phyloP scores from a whole-genome alignment of 37 sponge, comb jelly and placozoan genomes.

The Theonella swinhoei region DNA sequence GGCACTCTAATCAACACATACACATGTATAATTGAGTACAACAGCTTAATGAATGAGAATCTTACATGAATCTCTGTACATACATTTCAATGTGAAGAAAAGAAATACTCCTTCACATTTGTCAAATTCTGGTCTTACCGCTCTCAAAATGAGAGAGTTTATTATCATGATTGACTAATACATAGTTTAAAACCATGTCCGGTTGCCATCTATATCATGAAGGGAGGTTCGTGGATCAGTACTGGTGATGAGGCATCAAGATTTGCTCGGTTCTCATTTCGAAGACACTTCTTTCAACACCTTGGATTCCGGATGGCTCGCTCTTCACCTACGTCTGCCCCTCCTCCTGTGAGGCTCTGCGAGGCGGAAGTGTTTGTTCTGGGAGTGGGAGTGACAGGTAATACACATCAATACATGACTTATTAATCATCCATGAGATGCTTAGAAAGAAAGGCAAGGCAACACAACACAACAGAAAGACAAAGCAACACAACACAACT shows the following conservation, averaged over 20 bases:
- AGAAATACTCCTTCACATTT: too few species aligned
- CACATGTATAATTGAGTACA: too few species aligned
- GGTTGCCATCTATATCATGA: neutral
- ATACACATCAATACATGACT: neutral
- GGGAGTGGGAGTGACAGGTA: constrained; percentile 77
- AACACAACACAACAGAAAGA: too few species aligned
- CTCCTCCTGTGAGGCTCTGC: constrained; percentile 79
- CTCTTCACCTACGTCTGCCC: constrained; percentile 3
- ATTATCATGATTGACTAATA: neutral
- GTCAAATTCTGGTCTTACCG: too few species aligned
- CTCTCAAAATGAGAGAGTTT: neutral
- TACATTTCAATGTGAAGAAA: too few species aligned
- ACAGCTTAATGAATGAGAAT: too few species aligned
- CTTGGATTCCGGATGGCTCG: constrained; percentile 87
- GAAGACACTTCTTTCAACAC: constrained; percentile 94
- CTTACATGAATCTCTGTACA: too few species aligned
- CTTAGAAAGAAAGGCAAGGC: too few species aligned
- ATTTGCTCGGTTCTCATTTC: constrained; percentile 78
- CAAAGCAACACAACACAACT: too few species aligned
- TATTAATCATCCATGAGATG: too few species aligned
- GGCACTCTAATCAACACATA: too few species aligned
- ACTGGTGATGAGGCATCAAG: constrained; percentile 81
- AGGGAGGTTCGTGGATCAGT: constrained; percentile 93
- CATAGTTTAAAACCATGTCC: neutral
- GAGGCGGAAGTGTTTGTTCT: constrained; percentile 58